Evolutionary conservation across 2,113 vertebrate genomes (phyloP).

Genomic region (Planiliza haematocheilus): DNA sequence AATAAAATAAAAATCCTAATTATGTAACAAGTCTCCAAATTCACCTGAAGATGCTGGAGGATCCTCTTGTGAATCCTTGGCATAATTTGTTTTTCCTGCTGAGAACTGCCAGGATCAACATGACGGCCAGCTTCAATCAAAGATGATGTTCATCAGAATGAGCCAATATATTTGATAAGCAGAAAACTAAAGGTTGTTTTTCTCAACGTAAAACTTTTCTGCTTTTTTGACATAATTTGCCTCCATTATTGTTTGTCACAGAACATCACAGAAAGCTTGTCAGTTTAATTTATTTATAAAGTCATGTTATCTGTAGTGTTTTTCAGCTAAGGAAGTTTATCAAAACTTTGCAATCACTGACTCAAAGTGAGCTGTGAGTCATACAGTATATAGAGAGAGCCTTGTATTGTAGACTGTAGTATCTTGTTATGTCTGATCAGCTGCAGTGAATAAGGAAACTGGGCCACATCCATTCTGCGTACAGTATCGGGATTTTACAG

Average conservation of each 20-base stretch:
- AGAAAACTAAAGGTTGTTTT: no score
- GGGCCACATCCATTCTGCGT: background rate
- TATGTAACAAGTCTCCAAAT: background rate
- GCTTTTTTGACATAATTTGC: no score
- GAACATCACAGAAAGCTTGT: background rate
- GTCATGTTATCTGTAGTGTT: background rate
- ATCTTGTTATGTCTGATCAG: constrained; percentile 30
- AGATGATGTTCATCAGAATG: background rate
- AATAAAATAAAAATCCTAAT: no score
- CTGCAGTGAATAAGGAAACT: constrained; percentile 15
- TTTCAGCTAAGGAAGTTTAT: background rate
- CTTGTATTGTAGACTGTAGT: background rate
- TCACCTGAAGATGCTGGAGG: constrained; percentile 88
- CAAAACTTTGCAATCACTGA: background rate
- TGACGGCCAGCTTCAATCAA: constrained; percentile 73
- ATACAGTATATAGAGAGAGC: background rate
- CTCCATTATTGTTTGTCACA: no score
- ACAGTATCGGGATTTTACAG: background rate
- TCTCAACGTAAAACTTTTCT: no score
- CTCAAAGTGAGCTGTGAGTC: background rate
- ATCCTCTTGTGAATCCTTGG: constrained; percentile 71
- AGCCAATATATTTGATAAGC: no score
- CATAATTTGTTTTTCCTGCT: constrained; percentile 79
- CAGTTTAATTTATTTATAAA: background rate
- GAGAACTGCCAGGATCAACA: constrained; percentile 84